phyloP scores from a whole-genome alignment of 1,140 invertebrate species.

The Ctenoplectra terminalis region DNA sequence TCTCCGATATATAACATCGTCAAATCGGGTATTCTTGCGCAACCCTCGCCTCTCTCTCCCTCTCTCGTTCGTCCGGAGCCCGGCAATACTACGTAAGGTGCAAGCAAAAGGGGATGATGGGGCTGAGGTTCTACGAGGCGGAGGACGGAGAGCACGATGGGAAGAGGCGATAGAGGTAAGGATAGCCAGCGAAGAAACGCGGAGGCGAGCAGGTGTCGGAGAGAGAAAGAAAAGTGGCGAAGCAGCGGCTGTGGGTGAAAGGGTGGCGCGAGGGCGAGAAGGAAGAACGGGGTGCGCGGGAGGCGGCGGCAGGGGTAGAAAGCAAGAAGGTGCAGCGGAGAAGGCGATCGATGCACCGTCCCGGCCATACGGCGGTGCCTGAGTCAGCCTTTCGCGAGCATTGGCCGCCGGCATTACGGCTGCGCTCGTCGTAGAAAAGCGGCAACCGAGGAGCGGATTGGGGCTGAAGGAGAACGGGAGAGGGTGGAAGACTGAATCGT shows the following conservation, averaged over 20 bases:
- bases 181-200: conserved; percentile 35
- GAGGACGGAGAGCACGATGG: background rate
- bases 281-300: background rate
- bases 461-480: conserved; percentile 12
- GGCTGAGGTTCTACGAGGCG: background rate
- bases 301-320: conserved; percentile 18
- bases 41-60: conserved; percentile 3
- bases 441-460: conserved; percentile 27
- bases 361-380: conserved; percentile 68
- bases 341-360: conserved; percentile 74
- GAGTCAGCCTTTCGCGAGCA: conserved; percentile 72
- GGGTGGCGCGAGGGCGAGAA: conserved; percentile 10
- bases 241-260: conserved; percentile 8
- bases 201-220: background rate
- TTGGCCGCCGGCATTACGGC: conserved; percentile 68
- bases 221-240: conserved; percentile 29
- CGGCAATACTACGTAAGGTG: conserved; percentile 52
- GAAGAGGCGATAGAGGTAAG: conserved; percentile 12
- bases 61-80: conserved; percentile 8
- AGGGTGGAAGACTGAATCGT: conserved; percentile 63
- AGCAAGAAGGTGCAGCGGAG: conserved; percentile 67
- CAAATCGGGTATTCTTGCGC: conserved; percentile 65
- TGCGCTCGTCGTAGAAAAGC: conserved; percentile 66
- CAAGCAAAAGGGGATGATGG: conserved; percentile 36
- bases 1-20: conserved; percentile 41